Percentiles rank a stretch among this genome's conserved stretches.
Conservation (phyloP, 2,797 vertebrate species). For the Tenualosa ilisha region DNA sequence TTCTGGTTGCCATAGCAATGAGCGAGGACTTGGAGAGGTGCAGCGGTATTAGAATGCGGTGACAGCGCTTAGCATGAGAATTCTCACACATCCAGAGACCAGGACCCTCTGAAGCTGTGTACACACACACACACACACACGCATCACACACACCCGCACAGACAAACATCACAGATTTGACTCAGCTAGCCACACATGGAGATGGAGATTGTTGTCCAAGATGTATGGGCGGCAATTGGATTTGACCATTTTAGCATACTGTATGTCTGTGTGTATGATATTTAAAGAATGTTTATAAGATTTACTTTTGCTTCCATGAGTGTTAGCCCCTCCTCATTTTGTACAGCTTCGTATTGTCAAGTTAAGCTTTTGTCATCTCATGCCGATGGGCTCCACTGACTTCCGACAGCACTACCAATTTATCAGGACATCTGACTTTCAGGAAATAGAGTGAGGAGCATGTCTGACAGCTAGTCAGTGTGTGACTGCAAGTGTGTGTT, state of each 20-base stretch:
- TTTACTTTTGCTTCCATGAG: not conserved
- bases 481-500: not conserved
- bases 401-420: not conserved
- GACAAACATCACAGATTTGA: not conserved
- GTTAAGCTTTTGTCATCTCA: not conserved
- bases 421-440: not conserved
- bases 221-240: not conserved
- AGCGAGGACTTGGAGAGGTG: constrained; percentile 56
- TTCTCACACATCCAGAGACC: constrained; percentile 53
- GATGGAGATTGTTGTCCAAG: not conserved
- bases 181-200: not conserved
- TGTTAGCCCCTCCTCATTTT: not conserved
- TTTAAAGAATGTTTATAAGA: no score
- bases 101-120: constrained; percentile 50
- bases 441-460: not conserved
- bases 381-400: not conserved
- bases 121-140: constrained; percentile 35
- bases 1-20: constrained; percentile 60
- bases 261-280: not conserved
- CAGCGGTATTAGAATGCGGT: constrained; percentile 57
- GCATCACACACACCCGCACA: not conserved
- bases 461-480: not conserved
- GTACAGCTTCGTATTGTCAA: not conserved
- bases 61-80: constrained; percentile 60
- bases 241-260: not conserved